Conservation (phyloP, 2,797 vertebrate species). For the Amniataba percoides region DNA sequence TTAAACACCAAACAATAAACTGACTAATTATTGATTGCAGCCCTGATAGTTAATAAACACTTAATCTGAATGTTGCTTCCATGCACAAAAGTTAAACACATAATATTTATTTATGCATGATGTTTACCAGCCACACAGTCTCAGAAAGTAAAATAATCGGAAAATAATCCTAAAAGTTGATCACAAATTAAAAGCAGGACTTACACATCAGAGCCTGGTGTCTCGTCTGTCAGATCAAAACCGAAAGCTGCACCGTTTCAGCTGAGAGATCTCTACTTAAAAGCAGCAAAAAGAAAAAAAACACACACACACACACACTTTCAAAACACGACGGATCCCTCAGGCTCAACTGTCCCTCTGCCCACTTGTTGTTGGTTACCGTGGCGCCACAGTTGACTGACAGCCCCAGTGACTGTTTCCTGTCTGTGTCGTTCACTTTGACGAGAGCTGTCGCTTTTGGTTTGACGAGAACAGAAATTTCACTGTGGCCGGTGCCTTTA, state of each 20-base stretch:
- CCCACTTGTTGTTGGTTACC: conserved; percentile 46
- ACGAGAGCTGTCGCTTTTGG: conserved; percentile 11
- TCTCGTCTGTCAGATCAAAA: conserved; percentile 24
- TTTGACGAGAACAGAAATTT: neutral
- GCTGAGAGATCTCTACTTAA: neutral
- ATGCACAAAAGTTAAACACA: conserved; percentile 10
- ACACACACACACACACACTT: neutral
- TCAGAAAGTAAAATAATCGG: neutral
- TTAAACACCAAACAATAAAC: neutral
- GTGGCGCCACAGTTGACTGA: conserved; percentile 53
- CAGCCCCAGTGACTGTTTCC: conserved; percentile 61
- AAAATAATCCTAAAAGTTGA: too few species aligned
- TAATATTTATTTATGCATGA: conserved; percentile 9
- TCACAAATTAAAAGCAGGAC: conserved; percentile 11
- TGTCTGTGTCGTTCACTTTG: conserved; percentile 54
- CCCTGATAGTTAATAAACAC: neutral
- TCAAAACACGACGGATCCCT: neutral
- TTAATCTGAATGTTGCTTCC: neutral
- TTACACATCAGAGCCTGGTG: conserved; percentile 25
- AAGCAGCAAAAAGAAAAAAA: neutral
- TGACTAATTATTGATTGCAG: neutral
- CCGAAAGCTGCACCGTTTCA: conserved; percentile 6
- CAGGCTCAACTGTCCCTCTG: conserved; percentile 3
- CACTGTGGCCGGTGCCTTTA: conserved; percentile 20
- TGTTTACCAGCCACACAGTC: neutral